These are phyloP conservation scores for Drosophila mercatorum DNA, from an alignment of 2,888 invertebrate species.

Conservation along the genomic window DNA sequence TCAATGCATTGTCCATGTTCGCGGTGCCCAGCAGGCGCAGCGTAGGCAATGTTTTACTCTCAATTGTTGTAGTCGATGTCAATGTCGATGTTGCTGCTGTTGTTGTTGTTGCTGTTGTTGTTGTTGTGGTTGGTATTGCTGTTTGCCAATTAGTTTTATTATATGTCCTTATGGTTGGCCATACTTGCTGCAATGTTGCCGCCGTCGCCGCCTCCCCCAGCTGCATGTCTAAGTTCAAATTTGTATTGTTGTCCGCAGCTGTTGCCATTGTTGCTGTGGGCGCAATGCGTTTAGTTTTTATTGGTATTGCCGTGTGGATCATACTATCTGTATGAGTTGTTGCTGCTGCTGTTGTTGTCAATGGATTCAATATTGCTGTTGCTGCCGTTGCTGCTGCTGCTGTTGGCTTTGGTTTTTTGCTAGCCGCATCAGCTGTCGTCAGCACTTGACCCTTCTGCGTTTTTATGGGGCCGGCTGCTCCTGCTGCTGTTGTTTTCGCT, in stretches of 20 bases:
- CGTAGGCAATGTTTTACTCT: slow-evolving; percentile 33
- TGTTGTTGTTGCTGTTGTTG: neutral
- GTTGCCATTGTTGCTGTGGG: slow-evolving; percentile 12
- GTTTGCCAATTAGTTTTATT: slow-evolving; percentile 36
- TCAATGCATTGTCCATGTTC: slow-evolving; percentile 11
- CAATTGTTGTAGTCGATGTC: slow-evolving; percentile 13
- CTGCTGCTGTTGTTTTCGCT: slow-evolving; percentile 7
- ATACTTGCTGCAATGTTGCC: slow-evolving; percentile 6
- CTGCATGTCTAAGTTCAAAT: slow-evolving; percentile 23
- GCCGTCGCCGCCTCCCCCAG: slow-evolving; percentile 2
- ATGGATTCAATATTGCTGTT: slow-evolving; percentile 1
- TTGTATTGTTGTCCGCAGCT: slow-evolving; percentile 7
- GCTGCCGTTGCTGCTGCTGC: neutral
- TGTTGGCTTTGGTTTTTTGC: slow-evolving; percentile 4
- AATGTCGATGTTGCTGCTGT: neutral
- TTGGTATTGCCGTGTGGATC: slow-evolving; percentile 7
- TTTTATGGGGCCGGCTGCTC: slow-evolving; percentile 11
- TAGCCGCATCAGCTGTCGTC: neutral
- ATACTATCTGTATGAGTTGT: neutral
- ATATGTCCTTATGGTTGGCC: slow-evolving; percentile 32
- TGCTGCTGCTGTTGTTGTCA: slow-evolving; percentile 16
- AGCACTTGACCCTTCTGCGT: slow-evolving; percentile 10
- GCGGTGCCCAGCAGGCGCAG: slow-evolving; percentile 85
- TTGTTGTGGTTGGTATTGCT: neutral
- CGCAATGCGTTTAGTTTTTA: slow-evolving; percentile 45